phyloP scores from a whole-genome alignment of 1,140 invertebrate species.

The Radopholus similis region DNA sequence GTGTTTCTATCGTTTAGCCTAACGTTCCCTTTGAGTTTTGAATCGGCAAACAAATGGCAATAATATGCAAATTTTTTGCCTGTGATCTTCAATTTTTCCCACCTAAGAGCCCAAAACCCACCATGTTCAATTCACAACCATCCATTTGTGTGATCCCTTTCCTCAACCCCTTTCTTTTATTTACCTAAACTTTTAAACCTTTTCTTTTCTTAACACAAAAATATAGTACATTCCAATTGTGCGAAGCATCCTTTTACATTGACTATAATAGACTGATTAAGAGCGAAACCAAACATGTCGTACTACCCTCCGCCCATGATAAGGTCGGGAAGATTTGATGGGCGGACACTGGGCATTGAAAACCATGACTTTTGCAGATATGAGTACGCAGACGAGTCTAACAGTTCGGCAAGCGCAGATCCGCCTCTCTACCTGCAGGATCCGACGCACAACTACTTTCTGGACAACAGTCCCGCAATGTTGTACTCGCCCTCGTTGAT shows the following conservation, averaged over 20 bases:
- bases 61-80: no score
- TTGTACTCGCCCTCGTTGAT: neutral
- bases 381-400: conserved; percentile 18
- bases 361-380: neutral
- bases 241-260: no score
- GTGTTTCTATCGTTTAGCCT: neutral
- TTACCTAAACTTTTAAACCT: no score
- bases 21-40: neutral
- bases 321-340: neutral
- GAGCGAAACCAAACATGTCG: neutral
- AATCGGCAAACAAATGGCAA: neutral
- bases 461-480: neutral
- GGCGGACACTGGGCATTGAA: neutral
- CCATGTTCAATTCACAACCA: no score
- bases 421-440: conserved; percentile 1
- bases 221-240: no score
- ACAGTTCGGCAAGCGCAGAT: conserved; percentile 1
- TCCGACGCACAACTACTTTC: conserved; percentile 3
- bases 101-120: no score
- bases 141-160: no score
- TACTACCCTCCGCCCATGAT: neutral
- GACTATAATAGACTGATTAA: no score
- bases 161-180: no score
- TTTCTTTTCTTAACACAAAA: no score
- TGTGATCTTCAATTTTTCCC: no score